Conservation (phyloP, 2,797 vertebrate species). For the Chiloscyllium punctatum region DNA sequence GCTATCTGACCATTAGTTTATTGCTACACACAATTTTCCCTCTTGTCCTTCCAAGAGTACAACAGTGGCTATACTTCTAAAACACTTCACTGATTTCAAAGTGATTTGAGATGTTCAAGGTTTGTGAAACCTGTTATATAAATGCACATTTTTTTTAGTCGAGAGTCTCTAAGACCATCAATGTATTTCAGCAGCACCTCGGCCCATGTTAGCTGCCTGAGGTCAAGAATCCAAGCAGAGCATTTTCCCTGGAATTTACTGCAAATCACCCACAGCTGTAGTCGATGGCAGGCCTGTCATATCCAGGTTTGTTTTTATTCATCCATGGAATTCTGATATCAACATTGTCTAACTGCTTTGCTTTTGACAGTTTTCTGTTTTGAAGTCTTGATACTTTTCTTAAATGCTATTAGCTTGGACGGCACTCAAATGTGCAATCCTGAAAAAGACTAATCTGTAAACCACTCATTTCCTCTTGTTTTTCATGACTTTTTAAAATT, state of each 20-base stretch:
- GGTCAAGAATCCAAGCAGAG: not conserved
- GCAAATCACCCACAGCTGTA: not conserved
- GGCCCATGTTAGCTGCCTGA: not conserved
- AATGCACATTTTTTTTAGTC: too few species aligned
- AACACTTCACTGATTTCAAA: too few species aligned
- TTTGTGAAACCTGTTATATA: too few species aligned
- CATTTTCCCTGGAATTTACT: not conserved
- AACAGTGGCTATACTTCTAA: too few species aligned
- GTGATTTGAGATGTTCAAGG: too few species aligned
- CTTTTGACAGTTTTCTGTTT: not conserved
- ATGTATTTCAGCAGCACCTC: not conserved
- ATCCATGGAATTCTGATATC: not conserved
- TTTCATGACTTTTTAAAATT: not conserved
- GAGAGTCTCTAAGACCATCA: not conserved
- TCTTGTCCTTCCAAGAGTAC: too few species aligned
- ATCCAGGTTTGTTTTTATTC: not conserved
- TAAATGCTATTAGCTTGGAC: not conserved
- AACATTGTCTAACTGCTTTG: not conserved
- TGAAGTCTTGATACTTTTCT: not conserved
- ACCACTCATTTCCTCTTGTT: not conserved
- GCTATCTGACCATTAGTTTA: not conserved
- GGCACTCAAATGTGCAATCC: not conserved
- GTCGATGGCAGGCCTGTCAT: not conserved
- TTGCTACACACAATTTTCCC: not conserved
- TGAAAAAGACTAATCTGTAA: not conserved